A percentile compares a stretch with the other conserved stretches of the same genome.
Conservation (phyloP, 2,888 invertebrate species). For the Unio delphinus region DNA sequence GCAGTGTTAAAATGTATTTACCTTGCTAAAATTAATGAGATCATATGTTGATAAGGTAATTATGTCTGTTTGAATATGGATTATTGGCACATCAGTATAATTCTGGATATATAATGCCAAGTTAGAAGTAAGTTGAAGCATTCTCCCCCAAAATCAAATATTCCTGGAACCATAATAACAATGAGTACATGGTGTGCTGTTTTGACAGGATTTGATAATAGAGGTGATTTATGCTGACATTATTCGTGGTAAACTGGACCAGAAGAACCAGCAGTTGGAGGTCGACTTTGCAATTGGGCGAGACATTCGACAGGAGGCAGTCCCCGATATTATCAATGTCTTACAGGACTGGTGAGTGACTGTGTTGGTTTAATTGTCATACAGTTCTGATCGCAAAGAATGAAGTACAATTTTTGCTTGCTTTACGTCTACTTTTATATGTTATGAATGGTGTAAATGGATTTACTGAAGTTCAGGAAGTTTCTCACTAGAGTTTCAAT, state of each 20-base stretch:
- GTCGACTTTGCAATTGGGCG: slow-evolving; percentile 95
- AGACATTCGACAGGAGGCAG: slow-evolving; percentile 89
- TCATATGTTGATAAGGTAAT: too few species aligned
- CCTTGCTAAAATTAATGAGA: too few species aligned
- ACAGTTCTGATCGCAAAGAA: not conserved
- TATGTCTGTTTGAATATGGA: not conserved
- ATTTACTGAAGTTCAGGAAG: too few species aligned
- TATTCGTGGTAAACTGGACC: slow-evolving; percentile 95
- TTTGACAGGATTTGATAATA: slow-evolving; percentile 86
- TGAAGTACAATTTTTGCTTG: not conserved
- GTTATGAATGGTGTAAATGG: too few species aligned
- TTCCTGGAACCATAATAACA: not conserved
- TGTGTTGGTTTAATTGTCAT: not conserved
- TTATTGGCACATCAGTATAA: not conserved
- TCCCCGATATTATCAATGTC: slow-evolving; percentile 82
- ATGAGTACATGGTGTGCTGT: not conserved
- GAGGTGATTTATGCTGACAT: slow-evolving; percentile 98
- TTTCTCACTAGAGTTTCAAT: too few species aligned
- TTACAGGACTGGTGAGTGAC: slow-evolving; percentile 66
- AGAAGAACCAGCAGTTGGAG: slow-evolving; percentile 92
- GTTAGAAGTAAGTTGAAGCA: not conserved
- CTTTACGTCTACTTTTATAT: not conserved
- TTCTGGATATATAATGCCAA: not conserved
- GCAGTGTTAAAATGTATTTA: too few species aligned
- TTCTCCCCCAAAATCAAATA: not conserved